These are phyloP conservation scores for Orchesella cincta DNA, from an alignment of 1,140 invertebrate species.

Conservation along the genomic window DNA sequence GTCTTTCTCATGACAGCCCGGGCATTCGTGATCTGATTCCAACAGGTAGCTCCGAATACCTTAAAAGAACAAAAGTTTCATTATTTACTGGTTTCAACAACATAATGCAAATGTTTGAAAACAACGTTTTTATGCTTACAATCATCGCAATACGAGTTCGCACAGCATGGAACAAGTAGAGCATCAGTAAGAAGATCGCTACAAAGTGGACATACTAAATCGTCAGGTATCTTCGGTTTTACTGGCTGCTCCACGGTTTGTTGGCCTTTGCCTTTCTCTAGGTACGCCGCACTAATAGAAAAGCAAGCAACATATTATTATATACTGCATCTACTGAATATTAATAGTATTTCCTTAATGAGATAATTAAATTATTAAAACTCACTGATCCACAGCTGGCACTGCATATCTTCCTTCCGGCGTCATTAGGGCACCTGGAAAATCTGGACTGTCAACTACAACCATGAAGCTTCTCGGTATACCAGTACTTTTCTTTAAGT, in stretches of 20 bases:
- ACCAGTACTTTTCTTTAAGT: slow-evolving; percentile 92
- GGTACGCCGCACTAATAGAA: slow-evolving; percentile 70
- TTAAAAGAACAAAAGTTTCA: slow-evolving; percentile 55
- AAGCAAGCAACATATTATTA: background rate
- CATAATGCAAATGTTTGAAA: slow-evolving; percentile 14
- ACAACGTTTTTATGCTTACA: slow-evolving; percentile 74
- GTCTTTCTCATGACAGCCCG: slow-evolving; percentile 87
- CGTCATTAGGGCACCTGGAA: slow-evolving; percentile 91
- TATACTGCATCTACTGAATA: background rate
- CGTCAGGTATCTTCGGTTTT: slow-evolving; percentile 81
- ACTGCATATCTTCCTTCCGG: slow-evolving; percentile 87
- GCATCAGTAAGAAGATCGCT: slow-evolving; percentile 91
- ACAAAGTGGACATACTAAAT: slow-evolving; percentile 87
- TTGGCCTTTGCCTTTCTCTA: slow-evolving; percentile 69
- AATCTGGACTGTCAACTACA: slow-evolving; percentile 81
- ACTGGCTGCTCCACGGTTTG: slow-evolving; percentile 61
- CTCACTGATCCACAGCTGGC: slow-evolving; percentile 86
- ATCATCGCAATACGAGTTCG: slow-evolving; percentile 97
- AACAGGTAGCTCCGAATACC: slow-evolving; percentile 82
- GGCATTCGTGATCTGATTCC: slow-evolving; percentile 93
- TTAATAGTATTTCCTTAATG: slow-evolving; percentile 6
- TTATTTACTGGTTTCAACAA: slow-evolving; percentile 29
- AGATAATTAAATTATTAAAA: slow-evolving; percentile 50
- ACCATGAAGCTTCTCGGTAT: slow-evolving; percentile 97
- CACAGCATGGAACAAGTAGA: slow-evolving; percentile 95